Base-by-base conservation (phyloP, 1,140 invertebrate genomes). In the Drosophila punjabiensis region DNA sequence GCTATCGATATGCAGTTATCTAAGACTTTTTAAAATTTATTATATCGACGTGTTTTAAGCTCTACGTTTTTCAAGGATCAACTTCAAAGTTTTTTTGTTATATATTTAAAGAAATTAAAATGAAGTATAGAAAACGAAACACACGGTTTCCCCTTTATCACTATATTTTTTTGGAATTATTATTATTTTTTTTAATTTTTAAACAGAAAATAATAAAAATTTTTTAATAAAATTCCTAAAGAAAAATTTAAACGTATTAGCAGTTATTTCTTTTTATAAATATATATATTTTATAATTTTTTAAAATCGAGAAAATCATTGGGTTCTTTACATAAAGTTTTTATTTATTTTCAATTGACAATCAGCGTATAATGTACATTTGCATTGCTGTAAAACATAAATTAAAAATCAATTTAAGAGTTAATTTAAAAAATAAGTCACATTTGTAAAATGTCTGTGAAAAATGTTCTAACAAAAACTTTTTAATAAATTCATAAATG, bases 331-430 rank as follows among this genome's bases (percentile, higher is more conserved):
- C n/a, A 32, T 13, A 11, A 6, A 18, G 2, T 52, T 11, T 53
- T 32, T n/a, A 53, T 43, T 18, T 30, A 30, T 60, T 33, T 24
- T 43, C 3, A 71, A 33, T 71, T 20, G 50, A 56, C 39, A 52
- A 35, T 52, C 18, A 58, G 18, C 30, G 58, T 32, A 69, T 35
- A 41, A 59, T 28, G 16, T 35, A 45, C 4, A 53, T 64, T 16
- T 70, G 14, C 16, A 50, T 37, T 39, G 9, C 13, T 48, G 18
- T 18, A 28, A 32, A n/a, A 24, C 32, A 24, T 37, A 13, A 7
- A 68, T 53, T 53, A 7, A 2, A 16, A 28, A 28, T 50, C 4
- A 7, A 16, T 47, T 47, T 39, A 14, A 48, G 32, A 35, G 9
- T 4, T 24, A 30, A 14, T 13, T 48, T 48, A 24, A 14, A 47